Percentiles rank a stretch among this genome's conserved stretches.
Conservation (phyloP, 2,888 invertebrate species). For the Euproctis similis region DNA sequence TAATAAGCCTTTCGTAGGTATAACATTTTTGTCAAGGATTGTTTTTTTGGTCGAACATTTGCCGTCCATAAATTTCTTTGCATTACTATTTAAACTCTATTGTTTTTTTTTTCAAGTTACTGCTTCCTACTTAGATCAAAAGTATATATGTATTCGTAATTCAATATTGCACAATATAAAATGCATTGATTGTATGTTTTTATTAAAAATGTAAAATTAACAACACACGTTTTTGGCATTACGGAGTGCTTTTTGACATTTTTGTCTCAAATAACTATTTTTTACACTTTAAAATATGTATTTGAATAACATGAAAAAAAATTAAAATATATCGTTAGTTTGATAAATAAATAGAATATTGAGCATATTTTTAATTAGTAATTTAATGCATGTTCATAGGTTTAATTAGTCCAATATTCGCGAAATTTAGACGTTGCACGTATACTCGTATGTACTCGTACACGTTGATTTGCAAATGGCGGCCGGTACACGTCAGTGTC, state of each 20-base stretch:
- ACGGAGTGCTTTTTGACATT: constrained; percentile 49
- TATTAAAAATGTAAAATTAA: constrained; percentile 21
- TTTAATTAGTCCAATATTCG: constrained; percentile 53
- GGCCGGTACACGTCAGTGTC: constrained; percentile 42
- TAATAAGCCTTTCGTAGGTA: constrained; percentile 14
- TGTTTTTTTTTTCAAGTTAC: constrained; percentile 35
- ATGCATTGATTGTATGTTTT: constrained; percentile 47
- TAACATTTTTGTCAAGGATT: constrained; percentile 13
- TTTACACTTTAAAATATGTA: constrained; percentile 67
- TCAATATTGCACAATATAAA: constrained; percentile 30
- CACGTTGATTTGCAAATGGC: constrained; percentile 45
- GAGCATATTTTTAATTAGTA: constrained; percentile 68
- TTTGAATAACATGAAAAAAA: constrained; percentile 45
- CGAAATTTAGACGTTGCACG: constrained; percentile 38
- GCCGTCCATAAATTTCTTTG: constrained; percentile 71
- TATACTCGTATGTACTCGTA: no score
- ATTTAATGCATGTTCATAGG: constrained; percentile 70
- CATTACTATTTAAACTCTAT: constrained; percentile 39
- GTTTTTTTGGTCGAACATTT: constrained; percentile 41
- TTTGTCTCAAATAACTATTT: constrained; percentile 58
- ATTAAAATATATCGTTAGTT: constrained; percentile 64
- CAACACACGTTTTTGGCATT: constrained; percentile 31
- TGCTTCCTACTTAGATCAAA: constrained; percentile 34
- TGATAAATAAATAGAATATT: constrained; percentile 58
- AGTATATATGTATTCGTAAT: constrained; percentile 33